Conservation (phyloP, 2,888 invertebrate species). For the Nephrotoma appendiculata region DNA sequence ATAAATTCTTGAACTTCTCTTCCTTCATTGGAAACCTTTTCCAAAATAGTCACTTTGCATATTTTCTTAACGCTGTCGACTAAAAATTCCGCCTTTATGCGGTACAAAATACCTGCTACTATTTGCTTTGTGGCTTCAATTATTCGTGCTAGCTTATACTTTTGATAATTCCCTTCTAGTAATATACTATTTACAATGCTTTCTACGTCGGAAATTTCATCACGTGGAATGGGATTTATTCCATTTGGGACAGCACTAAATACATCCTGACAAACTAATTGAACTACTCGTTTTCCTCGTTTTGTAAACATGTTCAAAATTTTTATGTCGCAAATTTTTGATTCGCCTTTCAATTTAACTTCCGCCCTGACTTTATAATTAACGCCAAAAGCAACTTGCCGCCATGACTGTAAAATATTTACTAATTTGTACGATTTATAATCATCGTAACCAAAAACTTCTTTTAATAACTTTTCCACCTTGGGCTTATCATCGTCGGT, state of each 20-base stretch:
- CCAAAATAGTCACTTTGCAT: too few species aligned
- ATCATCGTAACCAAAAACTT: neutral
- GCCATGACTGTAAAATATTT: neutral
- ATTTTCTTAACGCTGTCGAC: constrained; percentile 23
- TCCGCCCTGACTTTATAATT: neutral
- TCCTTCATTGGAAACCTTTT: too few species aligned
- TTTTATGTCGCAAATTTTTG: neutral
- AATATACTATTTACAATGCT: neutral
- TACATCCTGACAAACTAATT: neutral
- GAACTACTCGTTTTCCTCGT: neutral
- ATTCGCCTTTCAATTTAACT: neutral
- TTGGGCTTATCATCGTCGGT: neutral
- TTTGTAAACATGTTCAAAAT: neutral
- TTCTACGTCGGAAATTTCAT: neutral
- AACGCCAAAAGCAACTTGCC: neutral
- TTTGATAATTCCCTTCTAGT: neutral
- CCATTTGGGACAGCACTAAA: neutral
- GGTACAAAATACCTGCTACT: constrained; percentile 40
- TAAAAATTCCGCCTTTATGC: constrained; percentile 42
- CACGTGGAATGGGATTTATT: neutral
- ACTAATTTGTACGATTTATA: neutral
- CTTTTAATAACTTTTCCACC: neutral
- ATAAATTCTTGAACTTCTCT: too few species aligned
- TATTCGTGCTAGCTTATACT: constrained; percentile 18
- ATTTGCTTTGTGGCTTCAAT: constrained; percentile 35